Evolutionary conservation across 2,888 invertebrate genomes (phyloP).

Genomic region (Papilio demoleus): DNA sequence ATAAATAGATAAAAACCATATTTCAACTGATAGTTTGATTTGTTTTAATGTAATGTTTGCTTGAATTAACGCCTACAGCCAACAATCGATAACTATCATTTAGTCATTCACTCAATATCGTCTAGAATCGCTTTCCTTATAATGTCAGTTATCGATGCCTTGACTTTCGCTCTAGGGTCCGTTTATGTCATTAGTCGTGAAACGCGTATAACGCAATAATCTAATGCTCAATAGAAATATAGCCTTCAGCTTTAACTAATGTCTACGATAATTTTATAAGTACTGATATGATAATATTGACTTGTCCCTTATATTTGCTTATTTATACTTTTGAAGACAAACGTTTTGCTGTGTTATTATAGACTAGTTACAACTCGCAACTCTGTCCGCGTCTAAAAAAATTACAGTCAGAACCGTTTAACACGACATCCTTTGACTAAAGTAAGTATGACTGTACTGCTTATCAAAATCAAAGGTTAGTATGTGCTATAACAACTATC

Average conservation of each 20-base stretch:
- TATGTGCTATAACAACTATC: no score
- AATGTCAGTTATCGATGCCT: constrained; percentile 65
- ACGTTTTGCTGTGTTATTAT: not conserved
- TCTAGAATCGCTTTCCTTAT: constrained; percentile 59
- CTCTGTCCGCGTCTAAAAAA: no score
- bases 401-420: no score
- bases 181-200: constrained; percentile 75
- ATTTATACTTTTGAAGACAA: not conserved
- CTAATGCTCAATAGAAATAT: constrained; percentile 63
- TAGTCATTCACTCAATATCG: constrained; percentile 47
- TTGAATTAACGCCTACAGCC: constrained; percentile 56
- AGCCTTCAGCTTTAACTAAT: constrained; percentile 52
- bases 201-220: constrained; percentile 66
- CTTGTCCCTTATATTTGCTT: not conserved
- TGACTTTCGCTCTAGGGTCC: constrained; percentile 62
- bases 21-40: no score
- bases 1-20: no score
- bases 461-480: no score
- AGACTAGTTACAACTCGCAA: no score
- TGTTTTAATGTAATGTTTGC: constrained; percentile 48
- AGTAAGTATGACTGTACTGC: no score
- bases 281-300: not conserved
- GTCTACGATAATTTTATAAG: constrained; percentile 11
- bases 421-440: no score
- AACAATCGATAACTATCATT: constrained; percentile 64